phyloP scores from a whole-genome alignment of 2,888 invertebrate genomes.

The Callimorpha dominula region DNA sequence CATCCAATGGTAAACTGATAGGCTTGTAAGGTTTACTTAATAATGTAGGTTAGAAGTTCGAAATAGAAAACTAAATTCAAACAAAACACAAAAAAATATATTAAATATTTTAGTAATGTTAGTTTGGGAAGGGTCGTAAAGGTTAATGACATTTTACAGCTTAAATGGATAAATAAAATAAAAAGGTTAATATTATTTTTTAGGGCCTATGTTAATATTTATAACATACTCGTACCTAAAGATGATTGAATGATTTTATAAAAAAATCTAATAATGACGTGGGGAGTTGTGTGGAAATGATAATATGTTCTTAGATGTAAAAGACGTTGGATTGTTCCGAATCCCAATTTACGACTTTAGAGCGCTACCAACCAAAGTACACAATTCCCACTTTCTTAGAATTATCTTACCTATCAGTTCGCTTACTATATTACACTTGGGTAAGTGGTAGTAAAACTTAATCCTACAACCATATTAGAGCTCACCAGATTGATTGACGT shows the following conservation, averaged over 20 bases:
- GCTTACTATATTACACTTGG: conserved; percentile 1
- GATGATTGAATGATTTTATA: conserved; percentile 3
- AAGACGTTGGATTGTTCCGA: too few relatives aligned
- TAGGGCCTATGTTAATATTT: neutral
- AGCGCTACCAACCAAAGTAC: too few relatives aligned
- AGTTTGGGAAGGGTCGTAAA: too few relatives aligned
- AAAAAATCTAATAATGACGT: neutral
- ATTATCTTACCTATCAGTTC: neutral
- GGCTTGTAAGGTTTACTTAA: neutral
- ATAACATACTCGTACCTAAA: conserved; percentile 5
- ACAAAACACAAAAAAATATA: too few relatives aligned
- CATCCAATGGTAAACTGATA: neutral
- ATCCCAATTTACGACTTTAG: too few relatives aligned
- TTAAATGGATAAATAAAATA: neutral
- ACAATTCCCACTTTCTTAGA: too few relatives aligned
- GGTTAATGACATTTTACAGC: too few relatives aligned
- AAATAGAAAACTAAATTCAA: too few relatives aligned
- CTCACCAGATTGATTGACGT: conserved; percentile 64
- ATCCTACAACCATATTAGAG: conserved; percentile 49
- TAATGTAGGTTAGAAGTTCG: too few relatives aligned
- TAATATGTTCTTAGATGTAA: too few relatives aligned
- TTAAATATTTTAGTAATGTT: too few relatives aligned
- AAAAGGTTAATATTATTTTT: neutral
- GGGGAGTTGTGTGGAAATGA: too few relatives aligned
- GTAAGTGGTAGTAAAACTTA: conserved; percentile 46